phyloP scores from a whole-genome alignment of 30 jellyfish, hydroid and myxozoan genomes.

The Calvadosia cruxmelitensis region DNA sequence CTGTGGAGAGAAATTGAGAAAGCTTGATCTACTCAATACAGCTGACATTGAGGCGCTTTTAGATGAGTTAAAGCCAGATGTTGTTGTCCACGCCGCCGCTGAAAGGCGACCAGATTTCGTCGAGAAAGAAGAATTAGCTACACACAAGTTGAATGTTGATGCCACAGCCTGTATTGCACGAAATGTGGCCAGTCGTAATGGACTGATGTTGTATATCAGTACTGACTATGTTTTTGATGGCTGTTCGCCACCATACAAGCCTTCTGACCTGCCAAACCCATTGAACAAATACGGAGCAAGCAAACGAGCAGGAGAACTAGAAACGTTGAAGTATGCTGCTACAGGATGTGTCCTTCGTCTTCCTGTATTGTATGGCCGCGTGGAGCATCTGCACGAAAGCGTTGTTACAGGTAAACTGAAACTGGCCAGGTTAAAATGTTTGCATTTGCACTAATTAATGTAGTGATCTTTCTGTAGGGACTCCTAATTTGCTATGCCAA shows the following conservation, averaged over 20 bases:
- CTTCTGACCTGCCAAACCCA: constrained; percentile 59
- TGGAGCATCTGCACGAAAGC: constrained; percentile 55
- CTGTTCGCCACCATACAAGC: constrained; percentile 51
- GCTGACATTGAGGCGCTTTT: constrained; percentile 22
- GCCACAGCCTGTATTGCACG: constrained; percentile 50
- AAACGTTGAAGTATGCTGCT: constrained; percentile 13
- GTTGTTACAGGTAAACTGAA: constrained; percentile 70
- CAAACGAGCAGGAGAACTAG: constrained; percentile 57
- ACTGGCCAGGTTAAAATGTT: no score
- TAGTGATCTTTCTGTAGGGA: no score
- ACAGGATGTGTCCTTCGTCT: constrained; percentile 46
- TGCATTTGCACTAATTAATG: no score
- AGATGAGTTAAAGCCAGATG: constrained; percentile 36
- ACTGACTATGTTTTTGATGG: constrained; percentile 89
- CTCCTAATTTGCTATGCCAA: no score
- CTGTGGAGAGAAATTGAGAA: constrained; percentile 16
- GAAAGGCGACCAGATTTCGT: constrained; percentile 69
- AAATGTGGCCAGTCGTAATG: constrained; percentile 24
- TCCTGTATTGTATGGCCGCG: constrained; percentile 69
- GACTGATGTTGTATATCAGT: constrained; percentile 52
- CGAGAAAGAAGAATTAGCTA: constrained; percentile 35
- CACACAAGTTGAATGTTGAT: constrained; percentile 27
- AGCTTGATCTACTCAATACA: constrained; percentile 48
- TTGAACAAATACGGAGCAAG: constrained; percentile 51
- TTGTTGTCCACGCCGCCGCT: constrained; percentile 67